These are phyloP conservation scores for Platycnemis pennipes DNA, from an alignment of 2,888 invertebrate species.

Conservation along the genomic window DNA sequence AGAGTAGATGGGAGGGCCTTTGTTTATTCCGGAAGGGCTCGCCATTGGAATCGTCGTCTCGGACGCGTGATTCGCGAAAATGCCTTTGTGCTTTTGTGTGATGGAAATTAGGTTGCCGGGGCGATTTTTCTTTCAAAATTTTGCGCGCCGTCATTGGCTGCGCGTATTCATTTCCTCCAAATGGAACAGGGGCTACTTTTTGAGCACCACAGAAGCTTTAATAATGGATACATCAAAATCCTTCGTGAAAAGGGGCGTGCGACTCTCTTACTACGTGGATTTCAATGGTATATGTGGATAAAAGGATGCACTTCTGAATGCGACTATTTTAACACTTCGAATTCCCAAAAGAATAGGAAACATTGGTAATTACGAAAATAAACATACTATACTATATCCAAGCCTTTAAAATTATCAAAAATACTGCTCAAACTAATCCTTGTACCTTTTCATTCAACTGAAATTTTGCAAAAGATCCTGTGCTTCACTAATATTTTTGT, in stretches of 20 bases:
- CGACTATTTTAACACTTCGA: too few relatives aligned
- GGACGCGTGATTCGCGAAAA: conserved; percentile 7
- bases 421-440: too few relatives aligned
- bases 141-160: not conserved
- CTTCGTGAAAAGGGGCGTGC: not conserved
- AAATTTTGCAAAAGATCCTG: too few relatives aligned
- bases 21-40: conserved; percentile 15
- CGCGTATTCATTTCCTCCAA: not conserved
- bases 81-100: conserved; percentile 23
- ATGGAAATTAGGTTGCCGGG: conserved; percentile 31
- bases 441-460: too few relatives aligned
- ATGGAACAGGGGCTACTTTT: not conserved
- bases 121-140: conserved; percentile 2
- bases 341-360: too few relatives aligned
- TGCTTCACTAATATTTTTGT: too few relatives aligned
- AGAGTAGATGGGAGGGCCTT: not conserved
- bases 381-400: too few relatives aligned
- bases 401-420: too few relatives aligned
- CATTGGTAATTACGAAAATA: too few relatives aligned
- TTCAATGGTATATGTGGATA: not conserved
- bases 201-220: not conserved
- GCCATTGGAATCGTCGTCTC: conserved; percentile 11
- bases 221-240: not conserved
- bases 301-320: too few relatives aligned
- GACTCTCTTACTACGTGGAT: not conserved